Evolutionary conservation across 2,113 vertebrate species (phyloP), one percentile per base, ranked within the genome.

Genomic region (Bubalus kerabau): DNA sequence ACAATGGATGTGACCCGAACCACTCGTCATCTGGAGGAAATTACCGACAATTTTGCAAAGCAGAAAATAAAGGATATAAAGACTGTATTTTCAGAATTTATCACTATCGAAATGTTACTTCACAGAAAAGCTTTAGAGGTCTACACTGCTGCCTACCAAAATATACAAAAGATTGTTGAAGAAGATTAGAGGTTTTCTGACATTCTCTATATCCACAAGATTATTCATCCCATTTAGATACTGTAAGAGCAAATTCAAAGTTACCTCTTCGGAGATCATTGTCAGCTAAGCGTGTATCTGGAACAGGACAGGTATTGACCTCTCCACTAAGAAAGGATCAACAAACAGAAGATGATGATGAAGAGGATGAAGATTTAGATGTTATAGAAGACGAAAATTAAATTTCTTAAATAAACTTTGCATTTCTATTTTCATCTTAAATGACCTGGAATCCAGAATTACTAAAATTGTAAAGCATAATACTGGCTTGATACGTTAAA

Each of bases 231-330:
- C 99, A 99, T 89, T 99, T 99, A 99, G 99, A 99, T 93, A 99
- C 99, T 96, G 99, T 99, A 82, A 99, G 99, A 98, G 99, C 99
- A 97, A 99, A 99, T 99, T 99, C 99, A 56, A 99, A 99, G 98
- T 99, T 99, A 0, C 99, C 99, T 78, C 98, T 99, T 85, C 99
- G 99, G 98, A 99, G 98, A 98, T 99, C 99, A 91, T 98, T 99
- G 80, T 99, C 99, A 92, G 98, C 99, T 97, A 99, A 99, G 98
- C 99, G 99, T 98, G 98, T 98, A 95, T 54, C 99, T 97, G 99
- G 98, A 98, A 98, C 98, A 95, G 95, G 98, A 96, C 98, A 98
- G 98, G 97, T 98, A 96, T 87, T 98, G 30, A 98, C 60, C 87
- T 98, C 91, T 95, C 97, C n/a, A 23, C 71, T 96, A 96, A 99